A percentile compares a stretch with the other conserved stretches of the same genome.
phyloP scores from a whole-genome alignment of 1,140 invertebrate species.

The Zaprionus taronus region DNA sequence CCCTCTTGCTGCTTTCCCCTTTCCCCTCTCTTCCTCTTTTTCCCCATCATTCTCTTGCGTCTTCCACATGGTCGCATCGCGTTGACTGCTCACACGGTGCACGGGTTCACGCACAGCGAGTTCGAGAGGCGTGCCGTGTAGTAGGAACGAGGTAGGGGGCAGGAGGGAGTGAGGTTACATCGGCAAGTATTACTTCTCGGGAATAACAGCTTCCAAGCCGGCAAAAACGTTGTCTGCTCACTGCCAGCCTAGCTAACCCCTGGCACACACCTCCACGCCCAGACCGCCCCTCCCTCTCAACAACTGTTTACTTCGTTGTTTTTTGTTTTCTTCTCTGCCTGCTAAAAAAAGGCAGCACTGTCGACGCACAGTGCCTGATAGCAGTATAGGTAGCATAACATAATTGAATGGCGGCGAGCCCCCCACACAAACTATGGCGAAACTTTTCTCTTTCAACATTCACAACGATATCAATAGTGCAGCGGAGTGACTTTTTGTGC shows the following conservation, averaged over 20 bases:
- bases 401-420: neutral
- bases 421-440: neutral
- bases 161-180: neutral
- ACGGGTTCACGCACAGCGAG: constrained; percentile 13
- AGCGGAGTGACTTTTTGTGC: neutral
- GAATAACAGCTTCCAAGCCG: constrained; percentile 17
- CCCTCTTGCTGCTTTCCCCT: neutral
- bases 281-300: neutral
- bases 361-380: constrained; percentile 4
- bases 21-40: neutral
- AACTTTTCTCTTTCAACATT: neutral
- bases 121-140: neutral
- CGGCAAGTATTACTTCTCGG: constrained; percentile 26
- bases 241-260: constrained; percentile 23
- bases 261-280: neutral
- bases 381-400: constrained; percentile 3
- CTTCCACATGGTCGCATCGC: constrained; percentile 21
- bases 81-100: constrained; percentile 33
- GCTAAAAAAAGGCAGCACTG: constrained; percentile 18
- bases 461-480: neutral
- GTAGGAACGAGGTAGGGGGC: neutral
- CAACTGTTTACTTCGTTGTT: constrained; percentile 16
- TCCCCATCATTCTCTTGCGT: neutral
- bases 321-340: constrained; percentile 2
- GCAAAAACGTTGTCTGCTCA: constrained; percentile 29